Evolutionary conservation across 2,113 vertebrate genomes (phyloP), one percentile per base, ranked within the genome.

Genomic region (Ochotona princeps): DNA sequence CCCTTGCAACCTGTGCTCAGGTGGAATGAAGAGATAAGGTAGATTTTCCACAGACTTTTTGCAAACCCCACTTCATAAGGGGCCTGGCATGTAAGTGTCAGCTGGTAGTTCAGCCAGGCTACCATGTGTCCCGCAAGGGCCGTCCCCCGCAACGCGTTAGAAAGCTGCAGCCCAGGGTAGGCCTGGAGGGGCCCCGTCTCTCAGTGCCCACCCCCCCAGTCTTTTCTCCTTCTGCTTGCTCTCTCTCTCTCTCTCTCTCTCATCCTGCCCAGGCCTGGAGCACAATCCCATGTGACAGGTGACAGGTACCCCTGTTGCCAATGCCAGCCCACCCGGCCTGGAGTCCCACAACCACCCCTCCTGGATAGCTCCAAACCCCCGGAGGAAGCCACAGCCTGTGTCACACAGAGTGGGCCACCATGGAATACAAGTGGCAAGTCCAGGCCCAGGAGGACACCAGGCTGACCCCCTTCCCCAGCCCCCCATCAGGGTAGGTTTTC

Each of bases 181-280:
- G 26, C 15, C 32, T 5, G 0, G 0, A 2, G 2, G 18, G 1
- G 4, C 21, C 21, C 18, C 5, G 12, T 38, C 5, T 7, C 60
- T 28, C 6, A 20, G 6, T 44, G 38, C 38, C 26, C 17, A 8
- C 25, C 35, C 21, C 23, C 47, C 79, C 14, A 25, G 51, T 32
- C 8, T 54, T n/a, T 17, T 3, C n/a, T 65, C 4, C 32, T 32
- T 51, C 20, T 70, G 61, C 2, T 17, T 57, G 11, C 17, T 17
- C 54, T 57, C 17, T 15, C 54, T 35, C 30, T 15, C 49, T 65
- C 32, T 28, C 73, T 49, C 35, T 73, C 81, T 93, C 60, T 84
- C 73, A 65, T 80, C 63, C 44, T 91, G 65, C 61, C 38, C 23
- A 72, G 88, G 70, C 73, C 73, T 82, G 89, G 87, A 79, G 76